Conservation (phyloP, 1,140 invertebrate genomes). For the Drosophila ohnishii region DNA sequence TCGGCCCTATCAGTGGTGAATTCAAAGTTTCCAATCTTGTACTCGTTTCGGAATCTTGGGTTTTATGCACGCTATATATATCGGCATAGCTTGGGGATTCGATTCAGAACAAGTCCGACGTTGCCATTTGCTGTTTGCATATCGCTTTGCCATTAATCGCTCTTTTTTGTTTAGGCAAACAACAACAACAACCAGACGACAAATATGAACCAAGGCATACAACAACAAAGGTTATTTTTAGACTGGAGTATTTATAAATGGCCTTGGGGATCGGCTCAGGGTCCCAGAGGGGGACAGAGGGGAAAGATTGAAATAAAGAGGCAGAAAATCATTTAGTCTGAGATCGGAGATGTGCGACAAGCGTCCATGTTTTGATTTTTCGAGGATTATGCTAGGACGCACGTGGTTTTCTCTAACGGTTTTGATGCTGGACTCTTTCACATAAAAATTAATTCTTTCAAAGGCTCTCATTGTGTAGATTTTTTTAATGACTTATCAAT, state of each 20-base stretch:
- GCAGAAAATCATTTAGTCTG: constrained; percentile 4
- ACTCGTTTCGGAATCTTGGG: constrained; percentile 29
- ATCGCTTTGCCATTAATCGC: constrained; percentile 57
- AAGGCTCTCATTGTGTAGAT: neutral
- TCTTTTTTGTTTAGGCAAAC: constrained; percentile 40
- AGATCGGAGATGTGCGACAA: constrained; percentile 3
- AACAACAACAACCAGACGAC: constrained; percentile 6
- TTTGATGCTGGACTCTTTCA: neutral
- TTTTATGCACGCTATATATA: constrained; percentile 8
- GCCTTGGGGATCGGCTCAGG: constrained; percentile 57
- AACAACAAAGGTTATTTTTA: constrained; percentile 72
- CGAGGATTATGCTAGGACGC: neutral
- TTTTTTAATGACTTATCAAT: neutral
- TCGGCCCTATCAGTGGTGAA: constrained; percentile 33
- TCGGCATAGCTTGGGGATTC: neutral
- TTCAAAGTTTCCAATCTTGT: constrained; percentile 21
- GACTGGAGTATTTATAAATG: constrained; percentile 78
- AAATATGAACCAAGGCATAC: constrained; percentile 24
- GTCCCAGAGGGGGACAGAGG: constrained; percentile 3
- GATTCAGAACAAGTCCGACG: constrained; percentile 36
- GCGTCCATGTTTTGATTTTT: constrained; percentile 11
- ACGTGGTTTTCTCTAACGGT: neutral
- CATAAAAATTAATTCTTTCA: neutral
- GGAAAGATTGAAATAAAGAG: neutral
- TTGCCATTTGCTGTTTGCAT: constrained; percentile 53